Evolutionary conservation across 2,888 invertebrate genomes (phyloP), one percentile per base, ranked within the genome.

Genomic region (Mythimna vitellina): DNA sequence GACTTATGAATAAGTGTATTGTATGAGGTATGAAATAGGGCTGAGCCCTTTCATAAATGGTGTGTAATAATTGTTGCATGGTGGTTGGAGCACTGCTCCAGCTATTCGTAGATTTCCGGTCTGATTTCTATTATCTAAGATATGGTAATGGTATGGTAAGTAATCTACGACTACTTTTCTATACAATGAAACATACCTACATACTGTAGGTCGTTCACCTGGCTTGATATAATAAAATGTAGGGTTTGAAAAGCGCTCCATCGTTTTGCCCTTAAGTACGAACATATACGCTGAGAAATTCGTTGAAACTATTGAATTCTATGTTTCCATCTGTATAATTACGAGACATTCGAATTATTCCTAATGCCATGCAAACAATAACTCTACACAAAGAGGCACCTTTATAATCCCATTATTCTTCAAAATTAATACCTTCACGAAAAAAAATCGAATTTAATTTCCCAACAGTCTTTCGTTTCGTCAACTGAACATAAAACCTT

Each of bases 401-500:
- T 49, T 60, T 32, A 60, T 14, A 53, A n/a, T 49, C 46, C 51
- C 35, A 72, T 72, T 79, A 78, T 63, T 63, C 57, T 35, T 53
- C 25, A 32, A 76, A 72, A 76, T 79, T 79, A 76, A 72, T 79
- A 58, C 35, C 57, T 64, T 66, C 29, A 73, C 25, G n/a, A 65
- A 83, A 76, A 74, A 81, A 79, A 82, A 85, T 65, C 78, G 71
- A 82, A 81, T 81, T 84, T 79, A 74, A 81, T 84, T 86, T 80
- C 76, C 82, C 76, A 81, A 85, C 83, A 82, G 80, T 79, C 82
- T 89, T 87, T 88, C 86, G 89, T 89, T 91, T 89, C 90, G 87
- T 89, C 89, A 85, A 86, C 87, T 84, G 83, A 90, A 93, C 92
- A 93, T 93, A 93, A 95, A 93, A 92, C 92, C 93, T 92, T 92